Evolutionary conservation across 2,113 vertebrate species (phyloP).

Genomic region (Oncorhynchus mykiss): DNA sequence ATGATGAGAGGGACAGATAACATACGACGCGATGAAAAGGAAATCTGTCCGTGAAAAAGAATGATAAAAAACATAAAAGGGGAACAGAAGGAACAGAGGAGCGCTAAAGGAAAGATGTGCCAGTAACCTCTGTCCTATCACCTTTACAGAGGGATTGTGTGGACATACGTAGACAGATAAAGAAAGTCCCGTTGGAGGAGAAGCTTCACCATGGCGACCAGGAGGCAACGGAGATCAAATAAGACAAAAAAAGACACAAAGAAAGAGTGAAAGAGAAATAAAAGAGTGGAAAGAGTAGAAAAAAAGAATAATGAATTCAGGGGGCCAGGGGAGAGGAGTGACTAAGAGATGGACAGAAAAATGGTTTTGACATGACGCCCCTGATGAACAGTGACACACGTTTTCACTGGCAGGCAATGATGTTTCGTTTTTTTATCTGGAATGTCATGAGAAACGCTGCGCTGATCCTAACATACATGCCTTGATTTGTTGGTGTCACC

Average conservation of each 20-base stretch:
- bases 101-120: constrained; percentile 16
- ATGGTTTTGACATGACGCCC: constrained; percentile 50
- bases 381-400: constrained; percentile 45
- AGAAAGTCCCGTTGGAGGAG: constrained; percentile 40
- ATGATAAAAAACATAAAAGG: constrained; percentile 32
- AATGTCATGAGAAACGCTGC: not conserved
- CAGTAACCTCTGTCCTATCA: constrained; percentile 43
- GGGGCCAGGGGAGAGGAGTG: constrained; percentile 27
- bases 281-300: constrained; percentile 3
- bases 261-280: not conserved
- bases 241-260: constrained; percentile 38
- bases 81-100: constrained; percentile 24
- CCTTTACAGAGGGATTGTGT: constrained; percentile 31
- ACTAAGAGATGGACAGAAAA: not conserved
- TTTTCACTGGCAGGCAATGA: constrained; percentile 32
- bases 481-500: constrained; percentile 21
- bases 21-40: constrained; percentile 21
- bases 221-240: constrained; percentile 47
- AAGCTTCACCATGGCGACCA: constrained; percentile 32
- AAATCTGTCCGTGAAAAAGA: constrained; percentile 5
- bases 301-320: constrained; percentile 7
- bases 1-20: constrained; percentile 21
- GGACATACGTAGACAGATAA: constrained; percentile 45
- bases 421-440: constrained; percentile 48
- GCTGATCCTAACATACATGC: constrained; percentile 38